Evolutionary conservation across 2,888 invertebrate species (phyloP).

Genomic region (Cheiracanthium punctorium): DNA sequence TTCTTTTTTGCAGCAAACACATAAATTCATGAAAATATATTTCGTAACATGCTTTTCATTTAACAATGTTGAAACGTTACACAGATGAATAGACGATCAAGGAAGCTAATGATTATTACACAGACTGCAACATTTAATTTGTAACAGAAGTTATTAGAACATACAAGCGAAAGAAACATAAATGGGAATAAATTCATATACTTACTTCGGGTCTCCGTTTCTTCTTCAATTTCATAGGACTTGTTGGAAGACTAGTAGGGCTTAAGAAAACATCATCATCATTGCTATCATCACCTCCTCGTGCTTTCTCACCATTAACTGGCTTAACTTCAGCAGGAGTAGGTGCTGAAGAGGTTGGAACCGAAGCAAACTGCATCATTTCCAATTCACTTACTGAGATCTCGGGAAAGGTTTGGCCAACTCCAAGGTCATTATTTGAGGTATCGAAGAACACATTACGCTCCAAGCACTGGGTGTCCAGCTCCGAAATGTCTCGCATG

Average conservation of each 20-base stretch:
- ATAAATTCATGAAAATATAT: no score
- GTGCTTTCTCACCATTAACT: slow-evolving; percentile 37
- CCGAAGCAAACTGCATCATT: slow-evolving; percentile 65
- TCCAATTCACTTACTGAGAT: slow-evolving; percentile 62
- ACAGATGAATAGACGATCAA: no score
- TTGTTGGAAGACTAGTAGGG: slow-evolving; percentile 82
- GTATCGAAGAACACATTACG: slow-evolving; percentile 54
- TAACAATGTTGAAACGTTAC: no score
- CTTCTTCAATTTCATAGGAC: slow-evolving; percentile 75
- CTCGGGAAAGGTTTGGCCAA: slow-evolving; percentile 44
- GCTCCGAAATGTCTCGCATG: slow-evolving; percentile 77
- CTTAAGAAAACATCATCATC: slow-evolving; percentile 87
- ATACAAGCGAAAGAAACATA: not conserved
- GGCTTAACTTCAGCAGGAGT: slow-evolving; percentile 24
- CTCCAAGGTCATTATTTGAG: slow-evolving; percentile 31
- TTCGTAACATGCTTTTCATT: no score
- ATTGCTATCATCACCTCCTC: slow-evolving; percentile 79
- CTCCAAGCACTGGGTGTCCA: slow-evolving; percentile 48
- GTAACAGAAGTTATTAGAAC: not conserved
- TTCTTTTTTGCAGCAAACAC: no score
- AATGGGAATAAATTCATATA: not conserved
- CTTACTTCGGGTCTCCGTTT: slow-evolving; percentile 76
- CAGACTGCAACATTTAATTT: no score
- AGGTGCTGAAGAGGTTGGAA: slow-evolving; percentile 42
- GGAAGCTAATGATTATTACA: no score